Conservation (phyloP, 2,797 vertebrate species). For the Coranthus polyacanthus region DNA sequence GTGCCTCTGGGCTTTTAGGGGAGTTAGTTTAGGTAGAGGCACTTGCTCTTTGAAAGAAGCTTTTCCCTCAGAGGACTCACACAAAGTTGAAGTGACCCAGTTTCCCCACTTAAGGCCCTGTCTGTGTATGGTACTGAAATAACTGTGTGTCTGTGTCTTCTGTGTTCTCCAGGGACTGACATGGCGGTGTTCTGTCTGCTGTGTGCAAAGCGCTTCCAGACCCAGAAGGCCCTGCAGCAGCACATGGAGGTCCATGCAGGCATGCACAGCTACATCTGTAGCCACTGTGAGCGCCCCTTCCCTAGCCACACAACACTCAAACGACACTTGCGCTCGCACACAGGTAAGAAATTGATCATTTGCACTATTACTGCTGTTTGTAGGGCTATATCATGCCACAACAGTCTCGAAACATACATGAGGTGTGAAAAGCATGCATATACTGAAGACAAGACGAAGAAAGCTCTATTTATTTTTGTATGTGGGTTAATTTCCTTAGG, state of each 20-base stretch:
- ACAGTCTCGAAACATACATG: constrained; percentile 15
- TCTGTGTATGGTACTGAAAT: constrained; percentile 84
- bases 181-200: constrained; percentile 99
- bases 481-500: constrained; percentile 69
- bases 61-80: constrained; percentile 84
- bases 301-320: constrained; percentile 99
- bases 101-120: constrained; percentile 86
- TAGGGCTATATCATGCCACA: constrained; percentile 17
- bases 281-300: constrained; percentile 97
- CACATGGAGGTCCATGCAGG: constrained; percentile 99
- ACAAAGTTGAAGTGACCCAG: constrained; percentile 87
- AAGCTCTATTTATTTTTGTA: constrained; percentile 58
- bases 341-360: constrained; percentile 84
- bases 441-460: constrained; percentile 41
- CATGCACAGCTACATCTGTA: constrained; percentile 98
- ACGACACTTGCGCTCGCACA: constrained; percentile 97
- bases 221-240: constrained; percentile 98
- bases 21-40: constrained; percentile 85
- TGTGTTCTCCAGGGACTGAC: constrained; percentile 90
- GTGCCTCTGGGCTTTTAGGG: constrained; percentile 82
- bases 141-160: constrained; percentile 82
- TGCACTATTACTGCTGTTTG: constrained; percentile 6
- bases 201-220: constrained; percentile 98
- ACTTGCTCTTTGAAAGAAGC: constrained; percentile 86
- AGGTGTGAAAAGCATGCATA: constrained; percentile 42